Conservation (phyloP, 2,888 invertebrate species). For the Smittia sp. region DNA sequence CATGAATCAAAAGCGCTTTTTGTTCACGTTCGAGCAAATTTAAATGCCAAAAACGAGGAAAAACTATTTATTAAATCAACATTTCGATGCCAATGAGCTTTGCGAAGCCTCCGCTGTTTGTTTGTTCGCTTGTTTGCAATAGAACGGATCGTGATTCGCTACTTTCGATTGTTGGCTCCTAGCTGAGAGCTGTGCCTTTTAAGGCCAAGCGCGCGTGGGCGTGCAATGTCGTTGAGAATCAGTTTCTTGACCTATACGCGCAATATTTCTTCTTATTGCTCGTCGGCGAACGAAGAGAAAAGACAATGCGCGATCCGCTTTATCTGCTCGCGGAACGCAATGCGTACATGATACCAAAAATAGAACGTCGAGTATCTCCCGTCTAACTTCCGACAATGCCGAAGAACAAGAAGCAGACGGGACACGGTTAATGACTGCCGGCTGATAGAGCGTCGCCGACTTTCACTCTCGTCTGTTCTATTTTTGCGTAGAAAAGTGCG, state of each 20-base stretch:
- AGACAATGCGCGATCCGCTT: neutral
- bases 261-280: neutral
- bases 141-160: too few species aligned
- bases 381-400: neutral
- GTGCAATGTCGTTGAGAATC: neutral
- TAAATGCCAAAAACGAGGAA: too few species aligned
- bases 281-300: neutral
- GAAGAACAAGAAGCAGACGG: neutral
- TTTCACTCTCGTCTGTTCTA: slow-evolving; percentile 21
- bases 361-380: neutral
- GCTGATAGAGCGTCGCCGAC: neutral
- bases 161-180: too few species aligned
- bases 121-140: too few species aligned
- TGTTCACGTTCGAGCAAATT: too few species aligned
- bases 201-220: too few species aligned
- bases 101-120: too few species aligned
- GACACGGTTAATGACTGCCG: neutral
- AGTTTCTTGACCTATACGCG: slow-evolving; percentile 20
- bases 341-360: neutral
- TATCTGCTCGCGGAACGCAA: neutral
- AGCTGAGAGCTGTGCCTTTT: too few species aligned
- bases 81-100: too few species aligned
- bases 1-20: too few species aligned
- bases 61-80: too few species aligned
- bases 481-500: slow-evolving; percentile 6